Base-by-base conservation (phyloP, 2,888 invertebrate species). In the Rambutsinella grinnellia region DNA sequence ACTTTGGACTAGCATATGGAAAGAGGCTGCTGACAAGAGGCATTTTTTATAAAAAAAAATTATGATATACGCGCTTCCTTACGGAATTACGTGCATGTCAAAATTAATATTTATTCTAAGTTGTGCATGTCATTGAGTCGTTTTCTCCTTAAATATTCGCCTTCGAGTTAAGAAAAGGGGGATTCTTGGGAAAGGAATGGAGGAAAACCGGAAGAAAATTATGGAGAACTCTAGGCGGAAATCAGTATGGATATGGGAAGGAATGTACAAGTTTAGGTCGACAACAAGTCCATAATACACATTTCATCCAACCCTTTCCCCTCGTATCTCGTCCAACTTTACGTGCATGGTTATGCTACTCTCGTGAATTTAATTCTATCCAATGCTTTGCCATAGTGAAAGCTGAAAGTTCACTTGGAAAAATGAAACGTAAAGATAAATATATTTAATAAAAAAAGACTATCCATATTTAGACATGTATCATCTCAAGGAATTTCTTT, bases 21-120 rank as follows among this genome's bases (percentile, higher is more conserved):
- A 36, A 8, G 36, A n/a, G n/a, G n/a, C n/a, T n/a, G n/a, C n/a
- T n/a, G n/a, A n/a, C n/a, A n/a, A n/a, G n/a, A 8, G 13, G 5
- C 13, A 36, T 36, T 36, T 8, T 36, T 36, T 36, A 36, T 36
- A 36, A 36, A 36, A 61, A 53, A 15, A 56, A 27, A 57, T 51
- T 36, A 26, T 49, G 28, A 28, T n/a, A 5, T 60, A 27, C 56
- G 56, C 28, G 70, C 23, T 57, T 69, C 27, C 61, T 44, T 54
- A 44, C 54, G 24, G 51, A 71, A 54, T 58, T 67, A 66, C 61
- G 67, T 62, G 67, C 61, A 61, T 61, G 61, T 74, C 74, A 74
- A 56, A 74, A 74, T 74, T 67, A 74, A 74, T 74, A 74, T 67
- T 67, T 71, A 62, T 67, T 60, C 67, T 24, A 36, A 62, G 61